Base-by-base conservation (phyloP, 2,888 invertebrate genomes). In the Nemotelus pantherinus region DNA sequence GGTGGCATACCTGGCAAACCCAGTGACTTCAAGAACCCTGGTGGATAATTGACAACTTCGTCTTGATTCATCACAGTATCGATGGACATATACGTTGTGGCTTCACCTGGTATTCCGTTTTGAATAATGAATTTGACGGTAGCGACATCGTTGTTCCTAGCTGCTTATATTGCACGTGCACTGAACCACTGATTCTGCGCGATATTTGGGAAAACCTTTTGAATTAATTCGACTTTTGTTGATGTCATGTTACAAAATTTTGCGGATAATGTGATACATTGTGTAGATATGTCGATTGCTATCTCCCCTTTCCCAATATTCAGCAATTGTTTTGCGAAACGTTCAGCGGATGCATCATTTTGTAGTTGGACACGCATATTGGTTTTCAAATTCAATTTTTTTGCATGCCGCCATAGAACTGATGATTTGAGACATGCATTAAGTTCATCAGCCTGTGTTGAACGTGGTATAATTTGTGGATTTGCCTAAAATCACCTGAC, bases 401-500 rank as follows among this genome's bases (percentile, higher is more conserved):
- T 72, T 76, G 63, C 50, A 48, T 57, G 74, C 57, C 63, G 71
- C 65, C 75, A 77, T 64, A 74, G 65, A 77, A 25, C 5, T 25
- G 48, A 68, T 50, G 50, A 50, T 68, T 68, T 68, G 41, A 70
- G 71, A 10, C 57, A 65, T 55, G 82, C 81, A 60, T 82, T 80
- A 0, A 81, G 39, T 63, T 81, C 80, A 79, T 81, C 80, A 4
- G 80, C 80, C 2, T 71, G 55, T n/a, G 82, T 82, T 43, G 79
- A 79, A 72, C 79, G 72, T 63, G 80, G 76, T 43, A 83, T 80
- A 2, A 82, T 80, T 6, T 82, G 83, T 43, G 82, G 72, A 43
- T 81, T 83, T 80, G 83, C 81, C 3, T 81, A 77, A 83, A 83
- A 80, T 83, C 82, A 68, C 82, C 83, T 3, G 81, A 64, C 5